A percentile compares a stretch with the other conserved stretches of the same genome.
Evolutionary conservation across 1,140 invertebrate species (phyloP).

Genomic region (Parapsyche elsis): DNA sequence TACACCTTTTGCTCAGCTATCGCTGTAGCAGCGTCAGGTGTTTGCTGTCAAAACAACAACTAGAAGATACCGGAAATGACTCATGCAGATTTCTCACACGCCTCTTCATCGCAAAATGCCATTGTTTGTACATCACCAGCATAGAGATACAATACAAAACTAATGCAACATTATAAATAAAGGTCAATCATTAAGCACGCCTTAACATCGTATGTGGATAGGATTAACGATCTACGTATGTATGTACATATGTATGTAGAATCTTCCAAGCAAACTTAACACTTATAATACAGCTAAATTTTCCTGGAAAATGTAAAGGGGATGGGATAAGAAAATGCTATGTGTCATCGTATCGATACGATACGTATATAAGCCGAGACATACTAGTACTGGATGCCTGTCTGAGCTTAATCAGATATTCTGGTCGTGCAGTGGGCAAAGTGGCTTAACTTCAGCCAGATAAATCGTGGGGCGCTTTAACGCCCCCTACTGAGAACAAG

Average conservation of each 20-base stretch:
- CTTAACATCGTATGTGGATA: too few species aligned
- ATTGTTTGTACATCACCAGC: too few species aligned
- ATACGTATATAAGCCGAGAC: background rate
- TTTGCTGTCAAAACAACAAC: slow-evolving; percentile 31
- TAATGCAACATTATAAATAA: too few species aligned
- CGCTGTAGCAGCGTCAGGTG: slow-evolving; percentile 17
- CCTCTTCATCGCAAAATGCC: too few species aligned
- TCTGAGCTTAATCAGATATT: slow-evolving; percentile 38
- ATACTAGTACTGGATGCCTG: background rate
- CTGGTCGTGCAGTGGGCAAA: slow-evolving; percentile 29
- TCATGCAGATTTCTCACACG: background rate
- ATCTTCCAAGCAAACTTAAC: too few species aligned
- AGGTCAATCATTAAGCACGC: too few species aligned
- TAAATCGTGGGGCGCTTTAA: slow-evolving; percentile 37
- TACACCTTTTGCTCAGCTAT: slow-evolving; percentile 1
- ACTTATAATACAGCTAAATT: too few species aligned
- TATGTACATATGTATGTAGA: too few species aligned
- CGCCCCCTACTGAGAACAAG: slow-evolving; percentile 5
- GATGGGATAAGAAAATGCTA: background rate
- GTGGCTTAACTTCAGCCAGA: slow-evolving; percentile 44
- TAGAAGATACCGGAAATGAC: slow-evolving; percentile 19
- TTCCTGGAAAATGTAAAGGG: too few species aligned
- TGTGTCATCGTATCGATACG: background rate
- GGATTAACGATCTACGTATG: too few species aligned
- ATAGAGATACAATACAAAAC: too few species aligned